A percentile compares a stretch with the other conserved stretches of the same genome.
phyloP scores from a whole-genome alignment of 2,113 vertebrate species.

The Echinops telfairi region DNA sequence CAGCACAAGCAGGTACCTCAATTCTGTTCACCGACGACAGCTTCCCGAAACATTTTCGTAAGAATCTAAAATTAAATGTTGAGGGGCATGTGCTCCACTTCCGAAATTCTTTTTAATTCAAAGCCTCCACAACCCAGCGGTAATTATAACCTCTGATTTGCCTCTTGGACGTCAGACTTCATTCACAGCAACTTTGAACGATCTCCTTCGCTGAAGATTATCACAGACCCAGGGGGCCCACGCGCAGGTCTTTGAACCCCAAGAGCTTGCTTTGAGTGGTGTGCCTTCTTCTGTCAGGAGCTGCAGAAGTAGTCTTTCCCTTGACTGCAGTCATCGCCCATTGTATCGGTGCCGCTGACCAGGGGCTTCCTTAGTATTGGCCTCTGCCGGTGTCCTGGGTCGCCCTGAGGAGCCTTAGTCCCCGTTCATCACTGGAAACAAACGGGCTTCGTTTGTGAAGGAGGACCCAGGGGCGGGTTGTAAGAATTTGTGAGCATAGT shows the following conservation, averaged over 20 bases:
- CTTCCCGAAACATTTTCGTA: not conserved
- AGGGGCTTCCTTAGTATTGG: conserved; percentile 34
- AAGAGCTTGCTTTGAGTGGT: not conserved
- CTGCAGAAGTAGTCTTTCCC: not conserved
- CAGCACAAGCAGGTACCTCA: too few relatives aligned
- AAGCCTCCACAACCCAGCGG: not conserved
- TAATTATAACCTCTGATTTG: not conserved
- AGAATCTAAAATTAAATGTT: not conserved
- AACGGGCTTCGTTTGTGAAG: not conserved
- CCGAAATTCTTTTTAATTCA: not conserved
- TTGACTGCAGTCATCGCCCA: not conserved
- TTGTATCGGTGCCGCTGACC: not conserved
- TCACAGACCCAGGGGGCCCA: not conserved
- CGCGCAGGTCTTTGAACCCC: not conserved
- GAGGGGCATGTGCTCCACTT: not conserved
- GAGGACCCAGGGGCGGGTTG: too few relatives aligned
- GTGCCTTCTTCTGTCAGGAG: not conserved
- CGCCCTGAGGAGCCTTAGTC: not conserved
- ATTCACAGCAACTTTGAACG: not conserved
- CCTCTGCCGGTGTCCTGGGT: not conserved
- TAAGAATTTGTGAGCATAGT: not conserved
- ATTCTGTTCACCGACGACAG: not conserved
- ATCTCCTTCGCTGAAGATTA: not conserved
- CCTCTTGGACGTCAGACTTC: not conserved
- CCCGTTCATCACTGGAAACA: not conserved